Evolutionary conservation across 2,888 invertebrate genomes (phyloP), one percentile per base, ranked within the genome.

Genomic region (Papilio demoleus): DNA sequence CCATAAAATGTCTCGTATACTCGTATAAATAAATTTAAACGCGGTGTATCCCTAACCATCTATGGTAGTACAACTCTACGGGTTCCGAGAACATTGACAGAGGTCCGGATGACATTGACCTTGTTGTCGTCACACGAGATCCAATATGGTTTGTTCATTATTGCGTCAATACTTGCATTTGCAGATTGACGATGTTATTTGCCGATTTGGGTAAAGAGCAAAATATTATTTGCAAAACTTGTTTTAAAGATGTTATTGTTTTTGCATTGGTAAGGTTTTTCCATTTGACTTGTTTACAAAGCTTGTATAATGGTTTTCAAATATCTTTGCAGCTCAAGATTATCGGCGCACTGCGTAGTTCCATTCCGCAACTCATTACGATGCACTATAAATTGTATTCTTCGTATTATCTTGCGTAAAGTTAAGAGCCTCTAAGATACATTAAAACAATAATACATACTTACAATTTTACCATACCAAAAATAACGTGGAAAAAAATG

Each of bases 41-140:
- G n/a, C 31, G 31, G 31, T 56, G 53, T 69, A 65, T 61, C 40
- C 40, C 61, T 11, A 42, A 24, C 62, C 42, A 56, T 56, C 22
- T 36, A 67, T 14, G 53, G 61, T n/a, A 40, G n/a, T n/a, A 58
- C 42, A 24, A 62, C 42, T 31, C n/a, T 67, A 50, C 71, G 38
- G 56, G 53, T 75, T 76, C 76, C 63, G 59, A 73, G 74, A 74
- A 76, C 67, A 58, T 42, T 60, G 70, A 71, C 72, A 74, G 65
- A 72, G 68, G 69, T 70, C 68, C 61, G 71, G 72, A 72, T 74
- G 74, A 70, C 68, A 70, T 70, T 71, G 72, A 69, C 78, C 77
- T 77, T 76, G 76, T 61, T 64, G 69, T 70, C 47, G 14, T 53
- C 31, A 27, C 12, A 9, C 40, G 38, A 31, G 27, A 70, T 61